Conservation (phyloP, 2,888 invertebrate genomes). For the Venusia cambrica region DNA sequence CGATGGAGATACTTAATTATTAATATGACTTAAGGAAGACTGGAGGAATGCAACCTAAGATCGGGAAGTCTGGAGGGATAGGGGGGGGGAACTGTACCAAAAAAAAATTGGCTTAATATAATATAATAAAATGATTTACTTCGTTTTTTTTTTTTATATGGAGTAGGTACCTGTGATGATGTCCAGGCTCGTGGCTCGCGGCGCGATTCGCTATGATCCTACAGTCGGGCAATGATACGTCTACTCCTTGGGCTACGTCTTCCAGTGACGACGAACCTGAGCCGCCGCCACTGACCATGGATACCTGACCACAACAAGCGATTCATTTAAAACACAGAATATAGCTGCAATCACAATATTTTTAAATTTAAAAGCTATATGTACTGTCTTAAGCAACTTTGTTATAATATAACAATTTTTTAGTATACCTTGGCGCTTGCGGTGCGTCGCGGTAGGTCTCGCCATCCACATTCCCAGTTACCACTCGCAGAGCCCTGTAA, state of each 20-base stretch:
- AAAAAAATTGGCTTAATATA: no score
- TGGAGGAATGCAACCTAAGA: no score
- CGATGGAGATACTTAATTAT: no score
- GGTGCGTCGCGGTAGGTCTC: slow-evolving; percentile 61
- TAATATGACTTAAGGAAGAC: no score
- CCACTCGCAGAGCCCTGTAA: slow-evolving; percentile 46
- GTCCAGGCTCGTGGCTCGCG: slow-evolving; percentile 59
- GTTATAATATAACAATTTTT: slow-evolving; percentile 2
- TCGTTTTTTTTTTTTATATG: no score
- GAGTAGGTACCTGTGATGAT: slow-evolving; percentile 44
- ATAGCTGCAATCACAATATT: no score
- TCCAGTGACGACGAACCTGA: slow-evolving; percentile 65
- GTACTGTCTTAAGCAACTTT: no score
- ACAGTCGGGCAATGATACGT: slow-evolving; percentile 70
- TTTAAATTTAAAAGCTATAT: no score
- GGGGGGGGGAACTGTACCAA: no score
- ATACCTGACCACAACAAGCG: slow-evolving; percentile 35
- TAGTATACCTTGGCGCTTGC: slow-evolving; percentile 58
- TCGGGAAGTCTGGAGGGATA: no score
- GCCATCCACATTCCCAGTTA: slow-evolving; percentile 41
- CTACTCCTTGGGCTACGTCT: slow-evolving; percentile 57
- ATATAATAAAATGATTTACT: no score
- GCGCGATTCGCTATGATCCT: slow-evolving; percentile 74
- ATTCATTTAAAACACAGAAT: no score
- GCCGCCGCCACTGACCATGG: slow-evolving; percentile 39